These are phyloP conservation scores for Calephelis nemesis DNA, from an alignment of 1,140 invertebrate genomes.

Conservation along the genomic window DNA sequence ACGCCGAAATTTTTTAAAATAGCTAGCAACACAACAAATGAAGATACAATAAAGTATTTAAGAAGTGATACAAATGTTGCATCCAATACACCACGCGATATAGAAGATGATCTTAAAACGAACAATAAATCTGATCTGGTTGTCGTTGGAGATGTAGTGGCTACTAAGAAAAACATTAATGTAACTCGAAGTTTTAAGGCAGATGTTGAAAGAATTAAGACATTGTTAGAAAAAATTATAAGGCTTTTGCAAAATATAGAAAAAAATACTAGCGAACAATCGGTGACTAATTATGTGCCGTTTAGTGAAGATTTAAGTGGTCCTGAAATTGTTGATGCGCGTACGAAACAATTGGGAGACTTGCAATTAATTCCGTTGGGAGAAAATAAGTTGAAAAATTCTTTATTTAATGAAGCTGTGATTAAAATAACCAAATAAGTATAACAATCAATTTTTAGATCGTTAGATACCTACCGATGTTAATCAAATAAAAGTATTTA, in stretches of 20 bases:
- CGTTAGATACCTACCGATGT: too few species aligned
- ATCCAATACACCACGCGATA: neutral
- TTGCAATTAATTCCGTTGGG: too few species aligned
- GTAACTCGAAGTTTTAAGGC: neutral
- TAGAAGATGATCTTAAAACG: neutral
- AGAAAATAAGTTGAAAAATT: too few species aligned
- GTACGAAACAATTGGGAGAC: too few species aligned
- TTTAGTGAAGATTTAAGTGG: conserved; percentile 1
- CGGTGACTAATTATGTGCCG: neutral
- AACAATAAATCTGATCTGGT: neutral
- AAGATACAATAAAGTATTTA: neutral
- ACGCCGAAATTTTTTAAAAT: neutral
- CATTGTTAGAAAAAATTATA: neutral
- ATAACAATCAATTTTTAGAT: too few species aligned
- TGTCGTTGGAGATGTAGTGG: neutral
- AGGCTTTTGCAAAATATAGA: neutral
- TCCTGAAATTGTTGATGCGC: neutral
- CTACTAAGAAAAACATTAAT: neutral
- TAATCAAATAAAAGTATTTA: too few species aligned
- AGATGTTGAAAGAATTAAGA: neutral
- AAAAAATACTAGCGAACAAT: neutral
- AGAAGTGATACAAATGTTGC: neutral
- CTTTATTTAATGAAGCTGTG: too few species aligned
- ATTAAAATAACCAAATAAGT: too few species aligned
- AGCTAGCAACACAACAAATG: neutral